A percentile compares a stretch with the other conserved stretches of the same genome.
Conservation (phyloP, 2,888 invertebrate species). For the Hermaeophaga mercurialis region DNA sequence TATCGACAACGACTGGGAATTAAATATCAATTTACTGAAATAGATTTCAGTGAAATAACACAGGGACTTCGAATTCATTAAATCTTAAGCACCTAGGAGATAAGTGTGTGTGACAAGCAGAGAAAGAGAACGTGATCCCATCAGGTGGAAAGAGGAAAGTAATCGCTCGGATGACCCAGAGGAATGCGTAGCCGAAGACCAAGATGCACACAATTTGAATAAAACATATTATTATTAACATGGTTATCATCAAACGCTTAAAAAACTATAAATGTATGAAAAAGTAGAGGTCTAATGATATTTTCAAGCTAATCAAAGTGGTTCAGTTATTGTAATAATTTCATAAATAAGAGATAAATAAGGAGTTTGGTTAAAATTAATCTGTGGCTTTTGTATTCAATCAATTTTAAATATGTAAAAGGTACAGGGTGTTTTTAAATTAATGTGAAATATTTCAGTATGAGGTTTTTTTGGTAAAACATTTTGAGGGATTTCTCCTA, state of each 20-base stretch:
- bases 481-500: too few relatives aligned
- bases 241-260: neutral
- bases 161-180: slow-evolving; percentile 48
- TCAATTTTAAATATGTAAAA: too few relatives aligned
- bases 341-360: too few relatives aligned
- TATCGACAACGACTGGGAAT: slow-evolving; percentile 46
- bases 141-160: slow-evolving; percentile 40
- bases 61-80: slow-evolving; percentile 51
- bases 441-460: too few relatives aligned
- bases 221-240: slow-evolving; percentile 25
- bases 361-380: too few relatives aligned
- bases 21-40: slow-evolving; percentile 53
- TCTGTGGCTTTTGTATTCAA: too few relatives aligned
- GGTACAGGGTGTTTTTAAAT: too few relatives aligned
- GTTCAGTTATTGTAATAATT: too few relatives aligned
- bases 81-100: slow-evolving; percentile 49
- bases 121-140: slow-evolving; percentile 38
- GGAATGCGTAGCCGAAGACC: slow-evolving; percentile 44
- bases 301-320: too few relatives aligned
- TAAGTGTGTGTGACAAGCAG: slow-evolving; percentile 48
- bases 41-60: slow-evolving; percentile 49
- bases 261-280: neutral
- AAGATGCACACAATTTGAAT: slow-evolving; percentile 28
- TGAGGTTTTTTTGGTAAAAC: too few relatives aligned
- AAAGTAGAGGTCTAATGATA: too few relatives aligned